These are phyloP conservation scores for Epinephelus coioides DNA, from an alignment of 2,797 vertebrate genomes.

Conservation along the genomic window DNA sequence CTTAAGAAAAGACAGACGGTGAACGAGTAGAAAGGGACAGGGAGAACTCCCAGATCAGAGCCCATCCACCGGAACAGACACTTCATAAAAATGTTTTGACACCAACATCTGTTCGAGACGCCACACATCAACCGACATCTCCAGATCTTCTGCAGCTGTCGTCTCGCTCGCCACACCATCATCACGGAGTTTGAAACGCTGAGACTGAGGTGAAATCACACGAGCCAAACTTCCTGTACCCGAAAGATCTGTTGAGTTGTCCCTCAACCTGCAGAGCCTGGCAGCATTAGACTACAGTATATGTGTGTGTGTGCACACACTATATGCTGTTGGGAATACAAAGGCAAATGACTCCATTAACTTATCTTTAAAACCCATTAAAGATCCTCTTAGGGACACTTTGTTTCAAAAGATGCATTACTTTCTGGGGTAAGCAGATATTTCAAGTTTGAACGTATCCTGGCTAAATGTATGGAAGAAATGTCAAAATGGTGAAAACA, in stretches of 20 bases:
- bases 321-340: not conserved
- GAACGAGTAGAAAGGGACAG: conserved; percentile 22
- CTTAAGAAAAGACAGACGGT: conserved; percentile 19
- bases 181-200: not conserved
- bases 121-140: conserved; percentile 27
- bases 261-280: not conserved
- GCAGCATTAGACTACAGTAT: not conserved
- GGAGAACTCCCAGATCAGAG: conserved; percentile 42
- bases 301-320: not conserved
- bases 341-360: not conserved
- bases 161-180: not conserved
- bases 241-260: conserved; percentile 2
- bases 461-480: not conserved
- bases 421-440: not conserved
- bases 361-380: not conserved
- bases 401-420: not conserved
- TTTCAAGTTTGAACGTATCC: not conserved
- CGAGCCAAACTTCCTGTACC: not conserved
- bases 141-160: conserved; percentile 59
- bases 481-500: not conserved
- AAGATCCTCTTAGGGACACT: not conserved
- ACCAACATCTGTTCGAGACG: conserved; percentile 63
- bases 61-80: conserved; percentile 48
- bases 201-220: conserved; percentile 25
- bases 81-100: conserved; percentile 63